Evolutionary conservation across 2,888 invertebrate species (phyloP), one percentile per base, ranked within the genome.

Genomic region (Lingula anatina): DNA sequence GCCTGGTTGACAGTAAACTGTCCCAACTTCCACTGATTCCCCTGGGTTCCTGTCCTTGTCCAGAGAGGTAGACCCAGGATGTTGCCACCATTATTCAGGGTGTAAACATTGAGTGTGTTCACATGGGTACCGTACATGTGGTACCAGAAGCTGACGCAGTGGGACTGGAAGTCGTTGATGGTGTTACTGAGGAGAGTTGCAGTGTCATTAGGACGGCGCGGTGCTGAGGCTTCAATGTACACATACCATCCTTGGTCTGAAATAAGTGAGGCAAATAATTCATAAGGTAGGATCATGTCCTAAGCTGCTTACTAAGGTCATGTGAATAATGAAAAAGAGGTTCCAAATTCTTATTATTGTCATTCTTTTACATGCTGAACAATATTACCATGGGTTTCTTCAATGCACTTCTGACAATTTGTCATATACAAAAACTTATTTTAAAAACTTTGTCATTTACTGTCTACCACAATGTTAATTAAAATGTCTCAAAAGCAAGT

Each of bases 151-250:
- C 48, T 54, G 50, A 64, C 58, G 51, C 66, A 66, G 21, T 55
- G 50, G 21, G 51, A 46, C 21, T 49, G 50, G 7, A 20, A 21
- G 44, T 59, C 62, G n/a, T 35, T 47, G 26, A 69, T 65, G n/a
- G 44, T 18, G 1, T 62, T 61, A 46, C 65, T 64, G 20, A 60
- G 46, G 12, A 84, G 73, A 50, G 81, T 70, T 0, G 84, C 83
- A 35, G 76, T 76, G 64, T 84, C 83, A 2, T 83, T 83, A 1
- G 83, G 81, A 52, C 79, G 62, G 38, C 82, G 71, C n/a, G n/a
- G n/a, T 57, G 79, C 80, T 3, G 81, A 77, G 0, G 83, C 80
- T 65, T 84, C 83, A 38, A 84, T 83, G 66, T 72, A 84, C 1
- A 82, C 78, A 60, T 83, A 84, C 54, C 57, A 64, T 26, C 67